Evolutionary conservation across 2,888 invertebrate genomes (phyloP).

Genomic region (Thecocarcelia acutangulata): DNA sequence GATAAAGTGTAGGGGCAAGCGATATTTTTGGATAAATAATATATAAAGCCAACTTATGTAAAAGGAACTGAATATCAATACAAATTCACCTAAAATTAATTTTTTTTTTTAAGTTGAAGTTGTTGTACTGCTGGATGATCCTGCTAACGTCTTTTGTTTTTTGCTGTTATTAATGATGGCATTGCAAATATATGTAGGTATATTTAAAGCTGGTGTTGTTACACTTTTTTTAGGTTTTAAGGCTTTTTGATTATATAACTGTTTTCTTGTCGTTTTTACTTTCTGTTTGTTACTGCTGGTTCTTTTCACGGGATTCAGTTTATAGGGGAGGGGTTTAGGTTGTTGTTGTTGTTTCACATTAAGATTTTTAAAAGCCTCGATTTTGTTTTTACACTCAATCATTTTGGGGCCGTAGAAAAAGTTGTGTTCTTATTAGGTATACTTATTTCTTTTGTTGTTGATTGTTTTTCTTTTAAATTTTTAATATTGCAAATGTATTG

Average conservation of each 20-base stretch:
- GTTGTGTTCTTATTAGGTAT: constrained; percentile 55
- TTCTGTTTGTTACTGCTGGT: neutral
- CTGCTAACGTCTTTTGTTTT: constrained; percentile 54
- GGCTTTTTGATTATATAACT: constrained; percentile 35
- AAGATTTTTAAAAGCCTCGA: neutral
- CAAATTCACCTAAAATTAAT: constrained; percentile 3
- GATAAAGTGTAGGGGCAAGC: no score
- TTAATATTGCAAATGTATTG: constrained; percentile 61
- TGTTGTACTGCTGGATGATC: constrained; percentile 37
- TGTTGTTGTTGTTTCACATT: neutral
- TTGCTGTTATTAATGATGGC: constrained; percentile 11
- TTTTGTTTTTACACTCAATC: constrained; percentile 12
- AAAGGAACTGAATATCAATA: no score
- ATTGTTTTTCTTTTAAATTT: constrained; percentile 54
- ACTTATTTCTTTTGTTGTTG: constrained; percentile 24
- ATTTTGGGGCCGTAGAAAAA: constrained; percentile 41
- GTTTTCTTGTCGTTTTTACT: neutral
- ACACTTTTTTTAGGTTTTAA: constrained; percentile 45
- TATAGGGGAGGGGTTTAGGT: neutral
- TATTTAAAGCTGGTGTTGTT: constrained; percentile 24
- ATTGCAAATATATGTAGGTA: neutral
- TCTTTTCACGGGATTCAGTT: neutral
- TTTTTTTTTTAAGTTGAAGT: constrained; percentile 50
- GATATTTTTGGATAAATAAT: neutral
- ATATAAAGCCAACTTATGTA: neutral